phyloP scores from a whole-genome alignment of 2,888 invertebrate species.

The Netelia inedita region DNA sequence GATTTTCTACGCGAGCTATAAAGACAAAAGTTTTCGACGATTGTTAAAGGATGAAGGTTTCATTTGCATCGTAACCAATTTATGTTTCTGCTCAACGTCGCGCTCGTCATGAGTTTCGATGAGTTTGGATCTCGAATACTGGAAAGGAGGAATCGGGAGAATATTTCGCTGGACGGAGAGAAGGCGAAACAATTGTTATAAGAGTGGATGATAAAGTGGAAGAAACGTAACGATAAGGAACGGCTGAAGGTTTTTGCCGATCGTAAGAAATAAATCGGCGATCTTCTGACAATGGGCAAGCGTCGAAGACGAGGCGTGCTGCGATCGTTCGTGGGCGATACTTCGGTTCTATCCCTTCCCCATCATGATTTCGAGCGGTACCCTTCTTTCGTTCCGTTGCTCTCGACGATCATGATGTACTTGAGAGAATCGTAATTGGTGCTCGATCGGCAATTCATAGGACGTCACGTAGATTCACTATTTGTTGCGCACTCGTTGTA shows the following conservation, averaged over 20 bases:
- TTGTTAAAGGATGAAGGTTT: slow-evolving; percentile 30
- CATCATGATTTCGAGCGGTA: slow-evolving; percentile 21
- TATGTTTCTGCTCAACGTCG: too few species aligned
- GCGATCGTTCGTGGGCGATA: slow-evolving; percentile 46
- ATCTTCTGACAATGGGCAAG: slow-evolving; percentile 38
- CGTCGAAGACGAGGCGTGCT: slow-evolving; percentile 36
- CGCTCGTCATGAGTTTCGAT: too few species aligned
- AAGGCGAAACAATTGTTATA: slow-evolving; percentile 21
- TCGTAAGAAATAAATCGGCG: slow-evolving; percentile 64
- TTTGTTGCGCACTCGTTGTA: not conserved
- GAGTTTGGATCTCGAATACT: not conserved
- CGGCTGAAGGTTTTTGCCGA: slow-evolving; percentile 11
- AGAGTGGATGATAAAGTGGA: not conserved
- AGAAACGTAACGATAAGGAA: slow-evolving; percentile 12
- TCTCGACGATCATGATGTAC: slow-evolving; percentile 42
- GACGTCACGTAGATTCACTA: slow-evolving; percentile 18
- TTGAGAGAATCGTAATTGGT: slow-evolving; percentile 77
- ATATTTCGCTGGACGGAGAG: not conserved
- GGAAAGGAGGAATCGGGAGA: slow-evolving; percentile 16
- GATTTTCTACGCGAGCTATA: not conserved
- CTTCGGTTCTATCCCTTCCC: slow-evolving; percentile 62
- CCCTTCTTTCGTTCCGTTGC: slow-evolving; percentile 24
- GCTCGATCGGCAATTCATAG: slow-evolving; percentile 79
- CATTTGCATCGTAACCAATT: slow-evolving; percentile 26
- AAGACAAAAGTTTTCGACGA: not conserved